Percentiles rank a stretch among this genome's conserved stretches.
These are phyloP conservation scores for Eupithecia vulgata DNA, from an alignment of 2,888 invertebrate genomes.

Conservation along the genomic window DNA sequence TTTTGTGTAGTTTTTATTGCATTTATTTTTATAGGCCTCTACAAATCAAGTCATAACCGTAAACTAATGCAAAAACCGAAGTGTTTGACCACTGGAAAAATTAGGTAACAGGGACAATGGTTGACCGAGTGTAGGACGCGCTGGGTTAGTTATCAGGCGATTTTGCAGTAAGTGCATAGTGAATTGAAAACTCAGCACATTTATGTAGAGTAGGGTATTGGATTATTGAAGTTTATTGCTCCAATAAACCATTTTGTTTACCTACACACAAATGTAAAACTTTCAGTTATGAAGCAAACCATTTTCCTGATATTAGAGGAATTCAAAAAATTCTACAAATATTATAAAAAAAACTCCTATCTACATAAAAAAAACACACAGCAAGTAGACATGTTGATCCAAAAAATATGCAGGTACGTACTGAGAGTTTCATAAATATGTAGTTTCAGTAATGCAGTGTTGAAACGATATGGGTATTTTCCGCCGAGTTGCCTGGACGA, in stretches of 20 bases:
- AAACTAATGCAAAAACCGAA: conserved; percentile 23
- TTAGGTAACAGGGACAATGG: conserved; percentile 65
- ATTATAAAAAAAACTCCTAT: too few species aligned
- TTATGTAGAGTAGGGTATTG: background rate
- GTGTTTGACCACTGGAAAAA: conserved; percentile 52
- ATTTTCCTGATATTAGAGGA: background rate
- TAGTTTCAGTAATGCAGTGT: conserved; percentile 43
- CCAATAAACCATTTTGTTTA: background rate
- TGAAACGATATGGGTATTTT: conserved; percentile 76
- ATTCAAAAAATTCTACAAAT: background rate
- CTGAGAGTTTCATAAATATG: conserved; percentile 31
- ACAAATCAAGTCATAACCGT: conserved; percentile 49
- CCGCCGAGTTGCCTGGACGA: conserved; percentile 79
- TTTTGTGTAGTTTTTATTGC: background rate
- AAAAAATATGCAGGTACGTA: conserved; percentile 26
- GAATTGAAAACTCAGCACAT: background rate
- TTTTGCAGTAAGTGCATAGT: background rate
- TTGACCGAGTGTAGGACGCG: conserved; percentile 49
- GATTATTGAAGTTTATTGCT: background rate
- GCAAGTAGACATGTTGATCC: background rate
- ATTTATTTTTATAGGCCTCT: conserved; percentile 25
- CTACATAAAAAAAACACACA: too few species aligned
- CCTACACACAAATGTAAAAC: background rate
- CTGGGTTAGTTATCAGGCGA: conserved; percentile 61
- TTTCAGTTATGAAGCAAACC: background rate